These are phyloP conservation scores for Hoplostethus atlanticus DNA, from an alignment of 2,797 vertebrate species.

Conservation along the genomic window DNA sequence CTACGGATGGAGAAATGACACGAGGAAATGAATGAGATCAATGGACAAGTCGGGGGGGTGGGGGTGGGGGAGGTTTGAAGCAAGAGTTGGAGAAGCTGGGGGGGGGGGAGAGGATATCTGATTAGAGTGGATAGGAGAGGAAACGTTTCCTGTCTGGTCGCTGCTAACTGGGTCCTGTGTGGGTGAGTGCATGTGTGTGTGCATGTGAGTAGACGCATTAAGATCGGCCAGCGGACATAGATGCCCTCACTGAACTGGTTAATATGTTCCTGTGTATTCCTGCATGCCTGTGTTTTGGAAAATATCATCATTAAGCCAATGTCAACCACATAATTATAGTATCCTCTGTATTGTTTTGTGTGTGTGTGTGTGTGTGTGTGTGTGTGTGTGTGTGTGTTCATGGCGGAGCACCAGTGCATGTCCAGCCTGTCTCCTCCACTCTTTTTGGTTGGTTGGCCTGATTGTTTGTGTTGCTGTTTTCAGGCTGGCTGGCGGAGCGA, in stretches of 20 bases:
- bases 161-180: conserved; percentile 7
- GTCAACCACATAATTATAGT: conserved; percentile 62
- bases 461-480: conserved; percentile 68
- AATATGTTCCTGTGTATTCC: conserved; percentile 48
- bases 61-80: conserved; percentile 8
- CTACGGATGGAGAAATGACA: conserved; percentile 53
- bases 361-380: conserved; percentile 23
- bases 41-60: conserved; percentile 42
- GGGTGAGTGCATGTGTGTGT: conserved; percentile 12
- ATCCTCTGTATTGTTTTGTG: conserved; percentile 31
- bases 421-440: conserved; percentile 48
- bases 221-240: conserved; percentile 8
- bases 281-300: conserved; percentile 51
- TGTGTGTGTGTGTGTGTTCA: conserved; percentile 37
- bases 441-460: conserved; percentile 41
- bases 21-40: conserved; percentile 55
- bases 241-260: background rate
- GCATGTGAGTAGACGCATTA: conserved; percentile 5
- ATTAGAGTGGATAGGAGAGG: conserved; percentile 54
- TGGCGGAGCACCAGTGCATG: conserved; percentile 45
- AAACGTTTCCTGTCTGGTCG: conserved; percentile 48
- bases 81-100: background rate
- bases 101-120: conserved; percentile 43
- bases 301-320: conserved; percentile 66
- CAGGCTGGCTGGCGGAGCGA: conserved; percentile 23